Conservation (phyloP, 2,888 invertebrate species). For the Drosophila macrospina region DNA sequence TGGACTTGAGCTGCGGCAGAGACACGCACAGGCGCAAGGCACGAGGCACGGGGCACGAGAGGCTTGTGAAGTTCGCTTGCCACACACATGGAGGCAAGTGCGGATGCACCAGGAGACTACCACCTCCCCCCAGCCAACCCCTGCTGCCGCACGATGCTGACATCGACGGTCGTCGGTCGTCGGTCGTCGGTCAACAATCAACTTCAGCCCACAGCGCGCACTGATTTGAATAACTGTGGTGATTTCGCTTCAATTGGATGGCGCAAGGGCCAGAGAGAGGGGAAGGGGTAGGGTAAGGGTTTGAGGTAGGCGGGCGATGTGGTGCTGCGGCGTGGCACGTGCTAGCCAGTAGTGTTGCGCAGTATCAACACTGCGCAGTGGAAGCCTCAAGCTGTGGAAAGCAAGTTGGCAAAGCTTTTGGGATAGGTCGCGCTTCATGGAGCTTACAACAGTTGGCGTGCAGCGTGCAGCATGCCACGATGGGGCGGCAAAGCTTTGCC, state of each 20-base stretch:
- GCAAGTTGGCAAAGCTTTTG: slow-evolving; percentile 61
- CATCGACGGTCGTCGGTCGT: slow-evolving; percentile 53
- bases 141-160: not conserved
- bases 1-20: slow-evolving; percentile 38
- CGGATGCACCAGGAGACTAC: slow-evolving; percentile 25
- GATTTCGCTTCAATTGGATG: not conserved
- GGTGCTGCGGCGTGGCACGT: slow-evolving; percentile 72
- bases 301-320: slow-evolving; percentile 27
- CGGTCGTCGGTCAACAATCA: slow-evolving; percentile 62
- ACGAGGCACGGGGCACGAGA: slow-evolving; percentile 17
- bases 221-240: slow-evolving; percentile 65
- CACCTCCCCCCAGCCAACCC: not conserved
- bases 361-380: slow-evolving; percentile 74
- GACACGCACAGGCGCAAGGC: slow-evolving; percentile 54
- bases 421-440: slow-evolving; percentile 60
- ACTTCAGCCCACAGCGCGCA: slow-evolving; percentile 46
- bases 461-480: not conserved
- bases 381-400: slow-evolving; percentile 42
- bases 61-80: slow-evolving; percentile 24
- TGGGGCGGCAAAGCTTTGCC: slow-evolving; percentile 25
- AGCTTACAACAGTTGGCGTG: too few relatives aligned
- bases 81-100: slow-evolving; percentile 13
- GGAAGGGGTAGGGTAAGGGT: slow-evolving; percentile 2
- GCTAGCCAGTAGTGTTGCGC: slow-evolving; percentile 60
- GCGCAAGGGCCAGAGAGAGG: slow-evolving; percentile 19